Base-by-base conservation (phyloP, 2,113 vertebrate genomes). In the Hemichromis elongatus region DNA sequence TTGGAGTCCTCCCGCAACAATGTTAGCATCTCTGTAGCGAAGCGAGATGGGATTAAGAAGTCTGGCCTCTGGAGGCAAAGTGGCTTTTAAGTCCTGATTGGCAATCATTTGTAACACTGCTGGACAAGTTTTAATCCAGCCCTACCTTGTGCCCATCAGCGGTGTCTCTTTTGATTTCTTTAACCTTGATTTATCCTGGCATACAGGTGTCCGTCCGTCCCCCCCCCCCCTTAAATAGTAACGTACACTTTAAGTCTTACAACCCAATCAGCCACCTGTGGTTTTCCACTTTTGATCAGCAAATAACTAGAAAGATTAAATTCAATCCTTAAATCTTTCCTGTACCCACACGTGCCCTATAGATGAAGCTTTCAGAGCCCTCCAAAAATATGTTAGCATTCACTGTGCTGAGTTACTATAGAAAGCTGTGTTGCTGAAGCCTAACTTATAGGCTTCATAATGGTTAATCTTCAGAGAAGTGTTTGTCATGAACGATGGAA, bases 31-130 rank as follows among this genome's bases (percentile, higher is more conserved):
- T 92, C 85, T 45, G 88, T 79, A 82, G 77, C 33, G 30, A 82
- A 88, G 78, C 19, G 70, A 86, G 84, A 61, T 56, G 68, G 89
- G 91, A 92, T 93, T 90, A 90, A 87, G 89, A 83, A 87, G 86
- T 86, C 57, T 77, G 87, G 81, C 89, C 92, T 86, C 91, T 21
- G 77, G 93, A 90, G 88, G 68, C 89, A 53, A 79, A 86, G 82
- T 79, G 79, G 66, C 85, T 92, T 92, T 92, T 88, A 88, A 88
- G 19, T 87, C 79, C 89, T 95, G 94, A 95, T 92, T 92, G 90
- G 92, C 88, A 93, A 91, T 92, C 84, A 88, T 92, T 92, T 91
- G 90, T 87, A 77, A 88, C 89, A 63, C 83, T 61, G 85, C 90
- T 84, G 92, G 91, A 91, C 92, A 85, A 33, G 68, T 93, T 90